Evolutionary conservation across 2,797 vertebrate species (phyloP).

Genomic region (Xenops minutus): DNA sequence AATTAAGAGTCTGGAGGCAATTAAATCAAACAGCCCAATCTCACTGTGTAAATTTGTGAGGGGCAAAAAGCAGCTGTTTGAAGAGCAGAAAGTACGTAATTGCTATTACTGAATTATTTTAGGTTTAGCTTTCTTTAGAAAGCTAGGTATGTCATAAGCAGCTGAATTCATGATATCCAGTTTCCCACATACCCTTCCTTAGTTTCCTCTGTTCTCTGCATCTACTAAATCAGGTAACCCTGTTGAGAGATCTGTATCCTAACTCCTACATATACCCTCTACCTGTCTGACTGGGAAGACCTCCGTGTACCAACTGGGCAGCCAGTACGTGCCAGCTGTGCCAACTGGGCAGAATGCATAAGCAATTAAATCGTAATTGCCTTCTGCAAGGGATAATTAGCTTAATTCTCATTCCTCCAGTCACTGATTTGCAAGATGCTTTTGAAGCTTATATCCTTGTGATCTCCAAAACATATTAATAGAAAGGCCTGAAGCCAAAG

Average conservation of each 20-base stretch:
- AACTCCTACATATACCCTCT: neutral
- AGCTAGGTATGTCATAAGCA: neutral
- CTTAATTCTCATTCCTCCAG: constrained; percentile 9
- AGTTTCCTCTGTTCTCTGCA: neutral
- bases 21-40: neutral
- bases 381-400: neutral
- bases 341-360: neutral
- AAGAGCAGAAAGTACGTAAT: neutral
- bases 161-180: neutral
- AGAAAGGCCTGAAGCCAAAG: neutral
- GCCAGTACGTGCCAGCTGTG: neutral
- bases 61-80: neutral
- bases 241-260: neutral
- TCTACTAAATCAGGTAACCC: neutral
- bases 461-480: neutral
- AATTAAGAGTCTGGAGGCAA: neutral
- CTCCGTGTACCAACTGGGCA: neutral
- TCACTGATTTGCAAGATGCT: constrained; percentile 5
- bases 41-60: neutral
- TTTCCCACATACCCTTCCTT: neutral
- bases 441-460: neutral
- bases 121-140: neutral
- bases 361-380: neutral
- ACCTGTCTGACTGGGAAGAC: neutral
- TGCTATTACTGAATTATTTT: neutral